Base-by-base conservation (phyloP, 2,888 invertebrate species). In the Salticus scenicus region DNA sequence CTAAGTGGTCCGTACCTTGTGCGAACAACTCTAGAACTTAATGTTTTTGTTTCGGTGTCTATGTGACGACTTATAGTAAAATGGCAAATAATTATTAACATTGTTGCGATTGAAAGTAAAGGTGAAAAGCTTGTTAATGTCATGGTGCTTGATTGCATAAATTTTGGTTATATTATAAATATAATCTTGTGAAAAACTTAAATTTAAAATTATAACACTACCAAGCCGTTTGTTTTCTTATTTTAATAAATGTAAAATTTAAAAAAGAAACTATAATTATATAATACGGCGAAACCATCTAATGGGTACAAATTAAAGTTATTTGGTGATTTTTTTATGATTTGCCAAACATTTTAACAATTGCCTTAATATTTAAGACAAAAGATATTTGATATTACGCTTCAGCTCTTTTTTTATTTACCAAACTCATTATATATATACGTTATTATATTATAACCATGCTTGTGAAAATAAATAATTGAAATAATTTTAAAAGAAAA, bases 1-100 rank as follows among this genome's bases (percentile, higher is more conserved):
- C 91, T 89, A 17, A 92, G 88, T 57, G 89, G 89, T n/a, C 92
- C 92, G 84, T 91, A 91, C 66, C 90, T 90, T 0, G 91, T 91
- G 28, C 89, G 88, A 42, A 91, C 89, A 2, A 90, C 89, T 17
- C 90, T 77, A 0, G 89, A 88, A 66, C 89, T 90, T 17, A 85
- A 66, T 30, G 85, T 85, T 30, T 72, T 78, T 8, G 87, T 73
- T 27, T 87, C 82, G 1, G 64, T 30, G 17, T 75, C 80, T 47
- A 79, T 28, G 41, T 63, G 63, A 27, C 64, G 63, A 8, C 17
- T 1, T 27, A 28, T 5, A 10, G 30, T 20, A 10, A 37, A 41
- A 28, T 42, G 20, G 33, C 1, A 20, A 27, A 24, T 4, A 2
- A 20, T 17, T 14, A 69, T 41, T 12, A 33, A 41, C n/a, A 41